These are phyloP conservation scores for Chunga burmeisteri DNA, from an alignment of 2,113 vertebrate species.

Conservation along the genomic window DNA sequence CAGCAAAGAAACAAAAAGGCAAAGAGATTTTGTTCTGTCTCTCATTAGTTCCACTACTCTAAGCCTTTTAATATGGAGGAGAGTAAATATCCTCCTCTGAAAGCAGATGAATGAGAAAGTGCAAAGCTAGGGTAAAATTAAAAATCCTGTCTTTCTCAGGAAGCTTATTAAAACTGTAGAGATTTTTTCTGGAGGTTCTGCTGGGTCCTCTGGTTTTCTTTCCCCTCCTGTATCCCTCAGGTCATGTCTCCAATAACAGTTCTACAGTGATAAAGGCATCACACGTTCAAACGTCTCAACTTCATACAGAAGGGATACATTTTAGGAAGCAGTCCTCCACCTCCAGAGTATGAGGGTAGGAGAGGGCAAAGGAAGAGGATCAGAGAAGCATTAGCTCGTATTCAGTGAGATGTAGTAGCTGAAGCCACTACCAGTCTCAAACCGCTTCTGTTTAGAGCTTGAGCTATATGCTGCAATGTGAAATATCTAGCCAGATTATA, in stretches of 20 bases:
- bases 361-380: not conserved
- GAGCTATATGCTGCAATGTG: rapidly evolving
- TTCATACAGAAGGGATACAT: not conserved
- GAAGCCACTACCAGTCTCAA: not conserved
- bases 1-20: not conserved
- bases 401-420: not conserved
- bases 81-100: not conserved
- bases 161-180: not conserved
- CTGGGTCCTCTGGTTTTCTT: not conserved
- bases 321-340: not conserved
- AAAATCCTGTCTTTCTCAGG: not conserved
- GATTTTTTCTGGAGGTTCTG: not conserved
- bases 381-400: not conserved
- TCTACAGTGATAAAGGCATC: not conserved
- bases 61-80: not conserved
- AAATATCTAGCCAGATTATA: not conserved
- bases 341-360: not conserved
- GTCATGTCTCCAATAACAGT: not conserved
- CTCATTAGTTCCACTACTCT: not conserved
- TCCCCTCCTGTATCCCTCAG: not conserved
- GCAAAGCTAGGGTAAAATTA: not conserved
- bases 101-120: not conserved
- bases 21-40: not conserved
- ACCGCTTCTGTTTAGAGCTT: not conserved
- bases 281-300: not conserved